A percentile compares a stretch with the other conserved stretches of the same genome.
phyloP scores from a whole-genome alignment of 2,113 vertebrate species.

The Neodon shergylaensis region DNA sequence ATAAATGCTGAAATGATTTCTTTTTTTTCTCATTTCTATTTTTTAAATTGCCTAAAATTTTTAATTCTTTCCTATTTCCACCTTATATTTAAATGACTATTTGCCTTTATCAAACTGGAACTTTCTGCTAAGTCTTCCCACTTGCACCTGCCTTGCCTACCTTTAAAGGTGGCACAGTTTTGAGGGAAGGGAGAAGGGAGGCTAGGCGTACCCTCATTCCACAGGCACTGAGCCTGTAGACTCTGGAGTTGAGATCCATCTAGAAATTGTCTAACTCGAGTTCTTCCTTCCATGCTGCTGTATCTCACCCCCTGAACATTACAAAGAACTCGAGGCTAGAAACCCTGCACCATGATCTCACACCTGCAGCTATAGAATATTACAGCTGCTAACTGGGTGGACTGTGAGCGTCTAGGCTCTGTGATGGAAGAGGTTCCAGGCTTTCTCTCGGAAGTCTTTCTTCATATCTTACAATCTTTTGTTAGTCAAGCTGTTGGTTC shows the following conservation, averaged over 20 bases:
- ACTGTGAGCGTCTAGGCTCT: not conserved
- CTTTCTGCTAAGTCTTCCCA: not conserved
- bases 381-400: not conserved
- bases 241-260: not conserved
- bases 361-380: not conserved
- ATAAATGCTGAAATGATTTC: not conserved
- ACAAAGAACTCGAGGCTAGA: not conserved
- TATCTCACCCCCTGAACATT: not conserved
- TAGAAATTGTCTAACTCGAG: not conserved
- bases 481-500: not conserved
- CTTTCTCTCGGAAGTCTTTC: not conserved
- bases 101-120: not conserved
- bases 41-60: not conserved
- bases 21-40: not conserved
- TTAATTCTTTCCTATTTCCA: not conserved
- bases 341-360: not conserved
- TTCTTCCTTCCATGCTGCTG: not conserved
- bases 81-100: not conserved
- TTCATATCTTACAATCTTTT: not conserved
- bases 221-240: not conserved
- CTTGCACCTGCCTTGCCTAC: not conserved
- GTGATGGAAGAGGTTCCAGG: not conserved
- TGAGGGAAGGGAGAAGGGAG: not conserved
- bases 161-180: not conserved
- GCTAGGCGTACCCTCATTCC: not conserved